Base-by-base conservation (phyloP, 53 echinoderm and acorn worm genomes). In the Echinarachnius parma region DNA sequence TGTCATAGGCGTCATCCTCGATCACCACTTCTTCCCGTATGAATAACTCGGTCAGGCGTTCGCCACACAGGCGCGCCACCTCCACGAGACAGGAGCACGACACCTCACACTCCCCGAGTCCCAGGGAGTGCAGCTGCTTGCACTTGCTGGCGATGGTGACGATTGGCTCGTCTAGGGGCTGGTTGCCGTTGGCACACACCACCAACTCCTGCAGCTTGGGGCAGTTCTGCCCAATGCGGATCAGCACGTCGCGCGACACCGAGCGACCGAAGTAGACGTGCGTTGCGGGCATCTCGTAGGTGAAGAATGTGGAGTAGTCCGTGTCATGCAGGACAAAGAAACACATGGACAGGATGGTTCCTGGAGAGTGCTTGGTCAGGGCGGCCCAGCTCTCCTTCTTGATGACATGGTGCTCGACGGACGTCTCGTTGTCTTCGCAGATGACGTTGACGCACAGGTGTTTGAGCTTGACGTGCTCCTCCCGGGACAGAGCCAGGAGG, bases 51-150 rank as follows among this genome's bases (percentile, higher is more conserved):
- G 69, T 64, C n/a, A 93, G 80, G 28, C 81, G 55, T 44, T 79
- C 58, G 16, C 94, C 94, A 42, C 94, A 93, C 27, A 93, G 83
- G 61, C 84, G 64, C 27, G 89, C 87, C 29, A 93, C 54, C 28
- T 83, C 31, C 16, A 93, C 94, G 48, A 93, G 48, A 19, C 81
- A 84, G 16, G 75, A 77, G 47, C 94, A 86, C 1, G 80, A 83
- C 1, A 90, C 48, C 53, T 90, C 63, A 33, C 86, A 86, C 75
- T 86, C 83, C 20, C 94, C 86, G 1, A 93, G 78, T 18, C 90
- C 89, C 16, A 93, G 69, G 21, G 80, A 83, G 21, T 77, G 63
- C 35, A 93, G 55, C 16, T 87, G 31, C 34, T 39, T 63, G 48
- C 89, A 93, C 14, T 78, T 50, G 28, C 68, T 61, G 1, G 83